Conservation (phyloP, 2,797 vertebrate genomes). For the Crocodylus rhombifer region DNA sequence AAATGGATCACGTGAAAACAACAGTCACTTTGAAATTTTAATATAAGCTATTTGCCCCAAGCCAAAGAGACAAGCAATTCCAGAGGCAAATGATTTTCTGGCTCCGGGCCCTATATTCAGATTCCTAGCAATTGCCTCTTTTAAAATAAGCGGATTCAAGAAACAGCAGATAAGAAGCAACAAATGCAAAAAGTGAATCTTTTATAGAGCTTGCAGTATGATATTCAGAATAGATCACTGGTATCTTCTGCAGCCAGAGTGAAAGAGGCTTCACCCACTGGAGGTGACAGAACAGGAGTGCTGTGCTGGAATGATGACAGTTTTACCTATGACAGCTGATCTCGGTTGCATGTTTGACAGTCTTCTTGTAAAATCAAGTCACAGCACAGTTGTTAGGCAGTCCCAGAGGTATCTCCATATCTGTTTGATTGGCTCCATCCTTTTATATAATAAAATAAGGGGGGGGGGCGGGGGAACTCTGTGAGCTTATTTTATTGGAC, state of each 20-base stretch:
- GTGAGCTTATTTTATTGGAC: conserved; percentile 41
- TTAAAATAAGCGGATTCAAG: neutral
- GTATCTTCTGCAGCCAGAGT: neutral
- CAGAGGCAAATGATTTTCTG: neutral
- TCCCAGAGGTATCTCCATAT: neutral
- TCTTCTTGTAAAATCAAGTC: conserved; percentile 49
- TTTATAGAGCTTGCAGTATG: neutral
- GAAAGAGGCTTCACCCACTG: neutral
- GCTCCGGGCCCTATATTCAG: neutral
- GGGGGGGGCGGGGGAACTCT: neutral
- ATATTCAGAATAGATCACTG: neutral
- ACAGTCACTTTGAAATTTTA: neutral
- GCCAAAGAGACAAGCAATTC: neutral
- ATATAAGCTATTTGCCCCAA: neutral
- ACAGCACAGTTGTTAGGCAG: conserved; percentile 29
- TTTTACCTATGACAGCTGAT: conserved; percentile 12
- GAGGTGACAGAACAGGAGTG: neutral
- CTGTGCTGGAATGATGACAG: neutral
- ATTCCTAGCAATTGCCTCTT: neutral
- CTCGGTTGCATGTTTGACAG: conserved; percentile 12
- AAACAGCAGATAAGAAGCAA: neutral
- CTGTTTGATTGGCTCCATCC: conserved; percentile 31
- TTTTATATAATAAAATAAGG: conserved; percentile 12
- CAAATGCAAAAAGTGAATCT: neutral
- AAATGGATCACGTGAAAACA: neutral